Evolutionary conservation across 2,888 invertebrate species (phyloP).

Genomic region (Rhagonycha fulva): DNA sequence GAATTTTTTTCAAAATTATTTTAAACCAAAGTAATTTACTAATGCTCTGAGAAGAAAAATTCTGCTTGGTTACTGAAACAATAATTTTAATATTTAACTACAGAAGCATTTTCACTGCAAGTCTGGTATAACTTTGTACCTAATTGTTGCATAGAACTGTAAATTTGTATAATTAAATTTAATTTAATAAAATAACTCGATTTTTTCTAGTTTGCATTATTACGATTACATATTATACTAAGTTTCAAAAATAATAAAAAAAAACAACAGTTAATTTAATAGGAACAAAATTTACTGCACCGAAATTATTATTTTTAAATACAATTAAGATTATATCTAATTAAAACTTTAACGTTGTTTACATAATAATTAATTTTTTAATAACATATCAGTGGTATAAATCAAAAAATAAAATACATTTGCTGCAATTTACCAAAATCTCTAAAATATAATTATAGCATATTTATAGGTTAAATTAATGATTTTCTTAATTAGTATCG

Average conservation of each 20-base stretch:
- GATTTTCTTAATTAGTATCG: constrained; percentile 54
- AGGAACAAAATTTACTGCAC: background rate
- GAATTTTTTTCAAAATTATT: background rate
- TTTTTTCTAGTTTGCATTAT: background rate
- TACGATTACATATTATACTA: background rate
- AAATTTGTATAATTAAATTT: background rate
- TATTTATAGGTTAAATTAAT: constrained; percentile 52
- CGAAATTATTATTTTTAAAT: constrained; percentile 20
- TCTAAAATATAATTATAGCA: constrained; percentile 46
- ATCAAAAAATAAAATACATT: constrained; percentile 11
- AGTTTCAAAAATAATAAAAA: background rate
- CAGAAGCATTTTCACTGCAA: background rate
- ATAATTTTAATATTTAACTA: background rate
- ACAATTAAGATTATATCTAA: background rate
- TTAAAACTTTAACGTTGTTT: constrained; percentile 4
- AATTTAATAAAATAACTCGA: background rate
- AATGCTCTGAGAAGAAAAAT: background rate
- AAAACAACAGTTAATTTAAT: background rate
- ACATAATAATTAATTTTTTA: constrained; percentile 1
- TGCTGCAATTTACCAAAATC: constrained; percentile 34
- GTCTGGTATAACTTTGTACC: background rate
- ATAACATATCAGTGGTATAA: constrained; percentile 4
- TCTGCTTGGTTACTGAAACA: background rate
- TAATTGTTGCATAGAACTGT: background rate
- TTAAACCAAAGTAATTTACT: background rate